Evolutionary conservation across 2,113 vertebrate species (phyloP).

Genomic region (Myotis davidii): DNA sequence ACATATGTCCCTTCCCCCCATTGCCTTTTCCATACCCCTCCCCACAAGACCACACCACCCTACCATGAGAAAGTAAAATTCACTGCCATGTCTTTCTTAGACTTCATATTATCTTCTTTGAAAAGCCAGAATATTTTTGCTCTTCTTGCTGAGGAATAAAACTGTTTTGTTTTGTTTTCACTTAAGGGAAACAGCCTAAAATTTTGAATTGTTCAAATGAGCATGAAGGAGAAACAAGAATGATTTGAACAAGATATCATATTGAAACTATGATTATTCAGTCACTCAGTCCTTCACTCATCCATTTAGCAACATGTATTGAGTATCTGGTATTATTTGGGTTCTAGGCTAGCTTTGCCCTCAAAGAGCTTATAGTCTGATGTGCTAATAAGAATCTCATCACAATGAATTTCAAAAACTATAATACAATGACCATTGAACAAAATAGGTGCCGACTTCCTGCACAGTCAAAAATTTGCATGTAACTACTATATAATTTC

Average conservation of each 20-base stretch:
- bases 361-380: background rate
- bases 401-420: background rate
- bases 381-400: background rate
- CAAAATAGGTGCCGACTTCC: background rate
- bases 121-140: slow-evolving; percentile 16
- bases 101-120: background rate
- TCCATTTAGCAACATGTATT: background rate
- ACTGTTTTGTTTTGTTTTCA: slow-evolving; percentile 11
- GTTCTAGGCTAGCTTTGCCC: background rate
- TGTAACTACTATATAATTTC: background rate
- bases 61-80: background rate
- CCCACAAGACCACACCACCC: too few species aligned
- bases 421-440: background rate
- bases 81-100: background rate
- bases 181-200: background rate
- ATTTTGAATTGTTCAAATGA: background rate
- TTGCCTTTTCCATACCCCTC: too few species aligned
- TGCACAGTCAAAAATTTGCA: background rate
- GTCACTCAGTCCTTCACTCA: background rate
- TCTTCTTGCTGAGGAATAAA: background rate
- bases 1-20: too few species aligned
- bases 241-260: slow-evolving; percentile 6
- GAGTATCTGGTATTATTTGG: background rate
- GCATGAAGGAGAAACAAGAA: background rate
- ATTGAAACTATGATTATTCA: slow-evolving; percentile 20